These are phyloP conservation scores for Nephrocerus scutellatus DNA, from an alignment of 2,888 invertebrate species.

Conservation along the genomic window DNA sequence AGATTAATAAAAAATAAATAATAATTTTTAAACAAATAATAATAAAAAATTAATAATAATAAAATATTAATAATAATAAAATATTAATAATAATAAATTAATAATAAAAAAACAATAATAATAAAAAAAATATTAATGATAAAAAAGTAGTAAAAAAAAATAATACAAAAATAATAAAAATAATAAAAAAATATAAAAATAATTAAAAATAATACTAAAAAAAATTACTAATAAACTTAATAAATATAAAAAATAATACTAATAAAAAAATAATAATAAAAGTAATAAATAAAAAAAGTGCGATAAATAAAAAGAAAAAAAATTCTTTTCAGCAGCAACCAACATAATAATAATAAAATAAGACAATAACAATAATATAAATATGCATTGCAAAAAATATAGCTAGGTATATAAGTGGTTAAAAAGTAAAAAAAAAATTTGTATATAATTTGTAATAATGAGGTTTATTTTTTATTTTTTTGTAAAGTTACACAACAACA, in stretches of 20 bases:
- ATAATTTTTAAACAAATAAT: not conserved
- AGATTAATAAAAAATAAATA: not conserved
- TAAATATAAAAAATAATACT: not conserved
- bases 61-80: too few relatives aligned
- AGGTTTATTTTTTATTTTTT: too few relatives aligned
- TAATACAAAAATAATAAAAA: not conserved
- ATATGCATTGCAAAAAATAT: too few relatives aligned
- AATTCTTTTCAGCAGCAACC: not conserved
- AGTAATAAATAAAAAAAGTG: not conserved
- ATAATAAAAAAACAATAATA: not conserved
- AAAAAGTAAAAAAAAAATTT: too few relatives aligned
- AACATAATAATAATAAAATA: not conserved
- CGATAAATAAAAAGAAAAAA: not conserved
- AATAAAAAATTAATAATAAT: not conserved
- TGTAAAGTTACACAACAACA: too few relatives aligned
- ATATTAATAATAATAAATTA: not conserved
- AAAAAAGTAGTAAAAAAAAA: not conserved
- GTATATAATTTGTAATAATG: too few relatives aligned
- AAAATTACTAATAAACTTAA: not conserved
- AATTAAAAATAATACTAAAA: not conserved
- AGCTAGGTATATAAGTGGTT: too few relatives aligned
- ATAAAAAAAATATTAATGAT: not conserved
- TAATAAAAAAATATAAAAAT: not conserved
- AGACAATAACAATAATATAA: not conserved
- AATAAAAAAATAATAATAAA: not conserved